Percentiles rank a stretch among this genome's conserved stretches.
Conservation (phyloP, 2,888 invertebrate genomes). For the Osedax fenrisi region DNA sequence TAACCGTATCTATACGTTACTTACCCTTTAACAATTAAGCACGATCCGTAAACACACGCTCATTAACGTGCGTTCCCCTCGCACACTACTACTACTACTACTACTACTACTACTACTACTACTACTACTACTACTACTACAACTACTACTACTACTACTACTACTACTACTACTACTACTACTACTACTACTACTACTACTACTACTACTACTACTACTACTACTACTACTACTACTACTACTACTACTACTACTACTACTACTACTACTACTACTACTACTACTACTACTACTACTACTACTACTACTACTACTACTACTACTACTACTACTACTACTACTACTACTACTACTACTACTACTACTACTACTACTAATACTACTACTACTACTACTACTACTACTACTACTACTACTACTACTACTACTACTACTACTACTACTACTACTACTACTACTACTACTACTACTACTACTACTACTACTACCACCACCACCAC, state of each 20-base stretch:
- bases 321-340: constrained; percentile 1
- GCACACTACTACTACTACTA: constrained; percentile 8
- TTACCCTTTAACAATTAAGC: too few species aligned
- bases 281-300: constrained; percentile 8
- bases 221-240: constrained; percentile 9
- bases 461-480: not conserved
- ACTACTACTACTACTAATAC: too few species aligned
- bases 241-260: constrained; percentile 14
- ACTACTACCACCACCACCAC: too few species aligned
- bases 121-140: constrained; percentile 12
- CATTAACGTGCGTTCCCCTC: too few species aligned
- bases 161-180: constrained; percentile 14
- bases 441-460: constrained; percentile 1
- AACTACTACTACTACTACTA: constrained; percentile 10
- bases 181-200: constrained; percentile 16
- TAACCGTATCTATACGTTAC: too few species aligned
- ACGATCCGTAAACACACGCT: too few species aligned
- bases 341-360: constrained; percentile 5
- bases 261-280: constrained; percentile 12
- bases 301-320: constrained; percentile 5
- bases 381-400: too few species aligned
- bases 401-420: constrained; percentile 3
- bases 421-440: not conserved
- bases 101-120: constrained; percentile 14
- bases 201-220: constrained; percentile 12